Evolutionary conservation across 2,888 invertebrate genomes (phyloP).

Genomic region (Acanthoscelides obtectus): DNA sequence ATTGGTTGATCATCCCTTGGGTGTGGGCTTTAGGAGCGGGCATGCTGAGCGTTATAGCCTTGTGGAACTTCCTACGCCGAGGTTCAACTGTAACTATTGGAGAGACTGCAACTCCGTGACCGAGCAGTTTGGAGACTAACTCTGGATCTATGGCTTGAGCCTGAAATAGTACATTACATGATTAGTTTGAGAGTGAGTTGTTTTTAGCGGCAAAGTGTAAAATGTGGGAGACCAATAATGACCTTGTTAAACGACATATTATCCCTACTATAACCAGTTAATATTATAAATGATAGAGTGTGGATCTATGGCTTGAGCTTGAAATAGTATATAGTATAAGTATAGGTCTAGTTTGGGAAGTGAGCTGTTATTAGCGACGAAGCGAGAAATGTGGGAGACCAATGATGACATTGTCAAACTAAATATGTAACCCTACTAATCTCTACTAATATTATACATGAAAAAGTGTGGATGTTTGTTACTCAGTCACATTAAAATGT

Average conservation of each 20-base stretch:
- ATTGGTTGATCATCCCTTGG: slow-evolving; percentile 78
- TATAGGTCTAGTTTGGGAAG: no score
- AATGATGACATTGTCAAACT: no score
- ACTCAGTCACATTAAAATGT: no score
- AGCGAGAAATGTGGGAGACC: no score
- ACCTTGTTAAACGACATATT: no score
- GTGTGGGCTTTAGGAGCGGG: slow-evolving; percentile 70
- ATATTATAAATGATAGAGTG: no score
- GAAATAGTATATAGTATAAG: slow-evolving; percentile 11
- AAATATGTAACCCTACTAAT: no score
- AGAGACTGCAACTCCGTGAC: slow-evolving; percentile 94
- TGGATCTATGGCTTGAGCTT: slow-evolving; percentile 91
- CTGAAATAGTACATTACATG: slow-evolving; percentile 43
- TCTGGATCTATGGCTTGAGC: slow-evolving; percentile 91
- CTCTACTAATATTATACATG: no score
- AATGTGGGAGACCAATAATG: no score
- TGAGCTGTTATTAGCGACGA: background rate
- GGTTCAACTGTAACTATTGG: slow-evolving; percentile 99
- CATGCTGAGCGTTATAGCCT: slow-evolving; percentile 94
- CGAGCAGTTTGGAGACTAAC: slow-evolving; percentile 79
- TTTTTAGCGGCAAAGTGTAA: background rate
- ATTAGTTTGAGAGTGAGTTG: background rate
- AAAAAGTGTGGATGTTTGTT: no score
- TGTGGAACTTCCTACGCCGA: slow-evolving; percentile 95
- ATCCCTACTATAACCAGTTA: no score